These are phyloP conservation scores for Astyanax mexicanus DNA, from an alignment of 2,797 vertebrate genomes.

Conservation along the genomic window DNA sequence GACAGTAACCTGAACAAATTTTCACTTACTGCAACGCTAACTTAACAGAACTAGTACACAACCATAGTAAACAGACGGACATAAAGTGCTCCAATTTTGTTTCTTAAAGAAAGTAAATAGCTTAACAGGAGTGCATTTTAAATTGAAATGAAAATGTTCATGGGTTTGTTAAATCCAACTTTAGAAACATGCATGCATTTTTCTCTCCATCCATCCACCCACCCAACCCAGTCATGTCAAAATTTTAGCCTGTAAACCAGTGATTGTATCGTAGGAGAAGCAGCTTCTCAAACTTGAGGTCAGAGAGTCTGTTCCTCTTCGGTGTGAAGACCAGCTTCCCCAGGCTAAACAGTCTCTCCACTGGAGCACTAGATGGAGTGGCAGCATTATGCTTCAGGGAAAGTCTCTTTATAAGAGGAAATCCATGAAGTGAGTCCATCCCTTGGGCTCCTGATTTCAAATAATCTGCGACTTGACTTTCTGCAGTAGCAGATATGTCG, in stretches of 20 bases:
- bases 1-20: background rate
- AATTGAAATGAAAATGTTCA: no score
- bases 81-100: slow-evolving; percentile 7
- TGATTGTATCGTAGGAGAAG: slow-evolving; percentile 49
- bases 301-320: slow-evolving; percentile 46
- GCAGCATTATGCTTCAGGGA: slow-evolving; percentile 41
- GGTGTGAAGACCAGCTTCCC: slow-evolving; percentile 39
- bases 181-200: no score
- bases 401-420: no score
- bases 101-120: no score
- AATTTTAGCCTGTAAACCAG: slow-evolving; percentile 40
- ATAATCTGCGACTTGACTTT: no score
- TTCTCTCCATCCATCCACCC: background rate
- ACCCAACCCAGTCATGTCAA: slow-evolving; percentile 38
- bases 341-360: slow-evolving; percentile 52
- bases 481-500: no score
- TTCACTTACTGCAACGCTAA: slow-evolving; percentile 1
- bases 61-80: background rate
- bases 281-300: slow-evolving; percentile 49
- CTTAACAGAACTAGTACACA: slow-evolving; percentile 14
- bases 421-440: no score
- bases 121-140: no score
- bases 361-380: slow-evolving; percentile 50
- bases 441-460: no score
- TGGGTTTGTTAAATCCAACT: no score